Evolutionary conservation across 1,140 invertebrate species (phyloP), one percentile per base, ranked within the genome.

Genomic region (Helicoverpa armigera): DNA sequence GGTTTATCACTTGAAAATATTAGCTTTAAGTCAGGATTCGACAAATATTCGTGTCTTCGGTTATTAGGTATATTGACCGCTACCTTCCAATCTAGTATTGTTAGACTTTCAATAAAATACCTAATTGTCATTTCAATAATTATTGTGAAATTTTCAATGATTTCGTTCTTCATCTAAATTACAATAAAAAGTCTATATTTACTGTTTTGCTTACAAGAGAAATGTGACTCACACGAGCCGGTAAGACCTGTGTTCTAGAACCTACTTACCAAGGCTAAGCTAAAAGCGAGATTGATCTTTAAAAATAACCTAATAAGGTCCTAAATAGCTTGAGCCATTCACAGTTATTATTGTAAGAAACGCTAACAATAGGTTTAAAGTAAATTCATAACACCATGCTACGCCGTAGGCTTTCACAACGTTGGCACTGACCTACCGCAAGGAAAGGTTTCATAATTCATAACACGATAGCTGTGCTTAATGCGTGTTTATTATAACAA

Each of bases 381-480:
- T 9, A 43, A 43, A 43, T 43, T 43, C 67, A 70, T 65, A 65
- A 72, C 69, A 50, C 9, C 5, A 43, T 43, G 16, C 43, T 48
- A 54, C 14, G 61, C 29, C 5, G 23, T 63, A 29, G 12, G 50
- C 43, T 69, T 67, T 69, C 50, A 54, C 69, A 53, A 54, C 50
- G 50, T 11, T 48, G 35, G n/a, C 65, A 77, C 75, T 77, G 75
- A 77, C 75, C 75, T 77, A 77, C 51, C 48, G 10, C 61, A 77
- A 77, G 48, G 31, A 12, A 58, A 31, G 18, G 58, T 77, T 77
- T 77, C 61, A 67, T 77, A 65, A 54, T 67, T 13, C 50, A 53
- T 53, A 13, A 50, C n/a, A 50, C 43, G 63, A 10, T 5, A 4
- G 12, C 31, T 50, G 4, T 16, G 35, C 23, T 23, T 23, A 5